phyloP scores from a whole-genome alignment of 53 echinoderm and acorn worm genomes.

The Astropecten irregularis region DNA sequence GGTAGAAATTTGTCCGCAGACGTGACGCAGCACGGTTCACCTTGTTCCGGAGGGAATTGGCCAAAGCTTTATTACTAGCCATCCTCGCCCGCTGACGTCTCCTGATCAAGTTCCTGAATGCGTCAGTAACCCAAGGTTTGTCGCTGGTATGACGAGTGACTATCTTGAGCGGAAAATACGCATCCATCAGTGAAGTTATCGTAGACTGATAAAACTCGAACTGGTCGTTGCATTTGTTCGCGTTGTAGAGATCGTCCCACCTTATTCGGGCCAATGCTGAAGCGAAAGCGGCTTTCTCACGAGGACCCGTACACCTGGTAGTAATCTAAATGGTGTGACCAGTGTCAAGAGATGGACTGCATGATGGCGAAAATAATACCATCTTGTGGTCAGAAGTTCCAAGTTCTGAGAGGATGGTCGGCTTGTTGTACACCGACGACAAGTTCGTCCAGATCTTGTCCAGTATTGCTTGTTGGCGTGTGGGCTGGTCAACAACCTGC shows the following conservation, averaged over 20 bases:
- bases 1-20: background rate
- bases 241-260: no score
- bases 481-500: background rate
- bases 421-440: background rate
- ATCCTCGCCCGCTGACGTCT: constrained; percentile 9
- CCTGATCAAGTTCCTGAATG: background rate
- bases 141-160: background rate
- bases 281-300: no score
- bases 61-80: background rate
- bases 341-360: no score
- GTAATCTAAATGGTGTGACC: no score
- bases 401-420: background rate
- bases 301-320: no score
- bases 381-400: background rate
- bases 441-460: background rate
- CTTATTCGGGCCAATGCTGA: no score
- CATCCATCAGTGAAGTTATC: background rate
- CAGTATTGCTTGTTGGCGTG: background rate
- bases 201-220: no score
- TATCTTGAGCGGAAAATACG: background rate
- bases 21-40: background rate
- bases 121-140: constrained; percentile 9
- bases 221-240: no score
- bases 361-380: background rate
- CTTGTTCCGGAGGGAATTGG: background rate